Percentiles rank a stretch among this genome's conserved stretches.
These are phyloP conservation scores for Nudaria mundana DNA, from an alignment of 2,888 invertebrate species.

Conservation along the genomic window DNA sequence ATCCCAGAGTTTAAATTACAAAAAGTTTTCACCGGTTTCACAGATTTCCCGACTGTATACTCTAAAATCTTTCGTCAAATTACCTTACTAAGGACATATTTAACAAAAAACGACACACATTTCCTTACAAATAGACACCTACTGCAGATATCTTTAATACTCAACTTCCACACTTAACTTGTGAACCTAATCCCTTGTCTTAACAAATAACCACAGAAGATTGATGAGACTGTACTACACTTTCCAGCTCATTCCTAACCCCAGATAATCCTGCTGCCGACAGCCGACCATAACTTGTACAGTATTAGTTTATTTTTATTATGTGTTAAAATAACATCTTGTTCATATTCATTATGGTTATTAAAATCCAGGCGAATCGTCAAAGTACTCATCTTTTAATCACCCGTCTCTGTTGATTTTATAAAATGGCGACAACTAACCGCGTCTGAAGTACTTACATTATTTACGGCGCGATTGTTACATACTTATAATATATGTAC, in stretches of 20 bases:
- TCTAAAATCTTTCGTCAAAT: no score
- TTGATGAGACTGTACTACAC: slow-evolving; percentile 6
- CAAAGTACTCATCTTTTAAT: neutral
- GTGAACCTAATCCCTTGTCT: slow-evolving; percentile 5
- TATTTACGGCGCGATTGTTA: no score
- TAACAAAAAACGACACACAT: no score
- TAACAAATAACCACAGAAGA: slow-evolving; percentile 9
- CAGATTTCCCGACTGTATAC: no score
- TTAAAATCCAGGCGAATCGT: neutral
- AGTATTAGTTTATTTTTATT: slow-evolving; percentile 8
- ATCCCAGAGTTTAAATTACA: no score
- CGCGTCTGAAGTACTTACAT: no score
- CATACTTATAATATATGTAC: no score
- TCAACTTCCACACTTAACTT: slow-evolving; percentile 4
- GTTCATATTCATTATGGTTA: slow-evolving; percentile 5
- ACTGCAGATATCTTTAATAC: slow-evolving; percentile 4
- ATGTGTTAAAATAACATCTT: slow-evolving; percentile 10
- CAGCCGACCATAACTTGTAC: slow-evolving; percentile 11
- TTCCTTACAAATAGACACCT: neutral
- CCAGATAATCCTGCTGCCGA: slow-evolving; percentile 18
- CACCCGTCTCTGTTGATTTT: neutral
- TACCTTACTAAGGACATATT: no score
- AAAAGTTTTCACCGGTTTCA: no score
- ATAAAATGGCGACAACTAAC: no score
- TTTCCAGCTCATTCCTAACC: slow-evolving; percentile 12